Conservation (phyloP, 2,797 vertebrate species). For the Pseudochirops cupreus region DNA sequence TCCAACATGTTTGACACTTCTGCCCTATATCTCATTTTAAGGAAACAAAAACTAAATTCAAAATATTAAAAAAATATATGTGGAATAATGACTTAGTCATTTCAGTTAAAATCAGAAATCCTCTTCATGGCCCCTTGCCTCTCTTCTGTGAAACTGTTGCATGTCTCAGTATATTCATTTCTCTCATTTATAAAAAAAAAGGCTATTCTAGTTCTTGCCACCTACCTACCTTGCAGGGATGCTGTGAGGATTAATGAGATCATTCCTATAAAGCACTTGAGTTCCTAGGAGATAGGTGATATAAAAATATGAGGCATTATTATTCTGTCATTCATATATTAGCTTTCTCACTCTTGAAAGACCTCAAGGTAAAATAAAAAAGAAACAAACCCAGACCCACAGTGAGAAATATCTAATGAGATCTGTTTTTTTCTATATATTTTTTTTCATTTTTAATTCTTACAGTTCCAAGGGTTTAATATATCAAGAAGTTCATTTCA, state of each 20-base stretch:
- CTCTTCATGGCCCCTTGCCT: constrained; percentile 18
- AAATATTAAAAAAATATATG: background rate
- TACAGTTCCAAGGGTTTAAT: constrained; percentile 55
- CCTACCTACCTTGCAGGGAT: constrained; percentile 57
- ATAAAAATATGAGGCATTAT: constrained; percentile 70
- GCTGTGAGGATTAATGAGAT: constrained; percentile 71
- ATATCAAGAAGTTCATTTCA: constrained; percentile 70
- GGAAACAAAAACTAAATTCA: constrained; percentile 43
- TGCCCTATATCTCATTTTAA: background rate
- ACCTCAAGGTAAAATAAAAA: constrained; percentile 69
- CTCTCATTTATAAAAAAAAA: constrained; percentile 53
- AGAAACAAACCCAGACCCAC: constrained; percentile 65
- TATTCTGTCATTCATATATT: constrained; percentile 71
- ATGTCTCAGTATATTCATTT: constrained; percentile 55
- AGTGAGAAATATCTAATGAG: constrained; percentile 76
- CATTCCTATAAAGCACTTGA: constrained; percentile 61
- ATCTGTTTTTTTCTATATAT: constrained; percentile 6
- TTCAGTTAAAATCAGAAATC: constrained; percentile 34
- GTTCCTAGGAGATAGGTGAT: constrained; percentile 64
- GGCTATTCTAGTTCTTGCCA: constrained; percentile 59
- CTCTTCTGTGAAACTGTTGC: constrained; percentile 47
- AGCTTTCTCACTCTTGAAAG: constrained; percentile 62
- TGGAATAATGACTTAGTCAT: background rate
- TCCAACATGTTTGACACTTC: background rate
- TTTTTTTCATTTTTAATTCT: constrained; percentile 64